Evolutionary conservation across 2,797 vertebrate species (phyloP), one percentile per base, ranked within the genome.

Genomic region (Fringilla coelebs): DNA sequence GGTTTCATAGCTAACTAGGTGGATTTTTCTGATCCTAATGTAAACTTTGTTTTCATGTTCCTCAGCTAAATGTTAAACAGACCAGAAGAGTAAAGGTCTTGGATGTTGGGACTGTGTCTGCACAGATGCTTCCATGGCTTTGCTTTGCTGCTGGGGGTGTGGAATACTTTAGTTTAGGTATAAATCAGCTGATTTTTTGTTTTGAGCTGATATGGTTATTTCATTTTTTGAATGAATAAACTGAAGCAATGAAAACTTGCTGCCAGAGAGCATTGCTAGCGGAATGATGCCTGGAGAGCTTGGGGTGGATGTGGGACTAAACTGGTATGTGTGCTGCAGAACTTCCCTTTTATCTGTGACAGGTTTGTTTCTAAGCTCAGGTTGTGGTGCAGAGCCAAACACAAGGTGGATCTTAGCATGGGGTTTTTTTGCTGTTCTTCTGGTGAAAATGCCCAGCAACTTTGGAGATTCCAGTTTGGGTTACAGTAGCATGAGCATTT

Each of bases 401-500:
- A 41, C 26, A 24, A 36, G 9, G 40, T 66, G 24, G 21, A 48
- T 60, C 34, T 63, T 21, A 54, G 38, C 2, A 0, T 10, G 7
- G 31, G 24, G 9, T 0, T 5, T 70, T 38, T 73, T 63, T 60
- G 31, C 46, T 76, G 8, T 18, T 72, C 16, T 32, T 81, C 5
- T 63, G 3, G 2, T 72, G 86, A 75, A 63, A 68, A 17, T 52
- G 14, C 29, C 41, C 52, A 17, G 41, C 15, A 15, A 15, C 54
- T 71, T 21, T 65, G 7, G 52, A 66, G n/a, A 54, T 28, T 88
- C 21, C 52, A 38, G 38, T 85, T 74, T 6, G 6, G 8, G 5
- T 61, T 73, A 29, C 0, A 0, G 34, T 36, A 29, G 20, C 2
- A 0, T 1, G 1, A 49, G 51, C 8, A 13, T 66, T 93, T 74